A percentile compares a stretch with the other conserved stretches of the same genome.
Conservation (phyloP, 2,888 invertebrate genomes). For the Polydrusus tereticollis region DNA sequence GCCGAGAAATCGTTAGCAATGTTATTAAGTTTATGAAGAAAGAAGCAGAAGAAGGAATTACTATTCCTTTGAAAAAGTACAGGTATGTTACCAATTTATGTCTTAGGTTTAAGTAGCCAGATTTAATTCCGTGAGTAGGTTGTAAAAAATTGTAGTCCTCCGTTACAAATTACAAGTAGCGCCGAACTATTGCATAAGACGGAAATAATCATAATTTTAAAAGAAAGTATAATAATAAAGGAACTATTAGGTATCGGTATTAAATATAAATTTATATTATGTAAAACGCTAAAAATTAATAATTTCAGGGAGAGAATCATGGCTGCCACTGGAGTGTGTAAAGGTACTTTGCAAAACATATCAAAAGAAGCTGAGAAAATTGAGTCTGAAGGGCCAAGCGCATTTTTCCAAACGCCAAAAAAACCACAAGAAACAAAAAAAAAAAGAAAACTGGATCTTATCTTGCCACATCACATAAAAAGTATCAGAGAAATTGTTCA, state of each 20-base stretch:
- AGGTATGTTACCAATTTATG: not conserved
- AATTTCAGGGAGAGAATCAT: not conserved
- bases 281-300: no score
- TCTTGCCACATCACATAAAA: not conserved
- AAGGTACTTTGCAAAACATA: not conserved
- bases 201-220: no score
- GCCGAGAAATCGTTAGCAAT: conserved; percentile 2
- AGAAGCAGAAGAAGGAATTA: conserved; percentile 12
- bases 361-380: not conserved
- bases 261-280: no score
- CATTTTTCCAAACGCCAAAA: conserved; percentile 3
- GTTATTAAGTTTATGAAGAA: conserved; percentile 18
- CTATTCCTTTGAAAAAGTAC: conserved; percentile 16
- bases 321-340: conserved; percentile 7
- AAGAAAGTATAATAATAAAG: no score
- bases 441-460: conserved; percentile 15
- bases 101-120: no score
- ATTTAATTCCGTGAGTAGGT: no score
- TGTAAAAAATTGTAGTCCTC: no score
- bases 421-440: not conserved
- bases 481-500: not conserved
- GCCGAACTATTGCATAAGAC: no score
- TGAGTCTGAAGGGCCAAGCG: not conserved
- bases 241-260: no score
- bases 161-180: no score